A percentile compares a stretch with the other conserved stretches of the same genome.
phyloP scores from a whole-genome alignment of 37 sponge, comb jelly and placozoan genomes.

The Axinella damicornis region DNA sequence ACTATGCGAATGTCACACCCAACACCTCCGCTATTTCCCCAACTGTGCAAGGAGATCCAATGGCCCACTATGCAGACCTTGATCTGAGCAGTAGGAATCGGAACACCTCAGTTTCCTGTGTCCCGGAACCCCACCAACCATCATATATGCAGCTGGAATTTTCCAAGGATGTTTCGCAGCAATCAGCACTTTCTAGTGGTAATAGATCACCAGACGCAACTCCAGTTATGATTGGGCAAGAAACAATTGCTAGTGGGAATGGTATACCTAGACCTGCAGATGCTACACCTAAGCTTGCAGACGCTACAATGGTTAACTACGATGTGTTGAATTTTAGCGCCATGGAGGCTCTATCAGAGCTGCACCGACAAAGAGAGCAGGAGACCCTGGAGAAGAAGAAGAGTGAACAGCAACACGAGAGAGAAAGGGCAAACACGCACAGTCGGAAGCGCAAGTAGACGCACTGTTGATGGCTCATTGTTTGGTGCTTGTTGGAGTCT shows the following conservation, averaged over 20 bases:
- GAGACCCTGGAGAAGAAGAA: conserved; percentile 1
- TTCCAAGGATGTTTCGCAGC: background rate
- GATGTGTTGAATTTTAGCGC: conserved; percentile 38
- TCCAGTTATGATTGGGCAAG: too few relatives aligned
- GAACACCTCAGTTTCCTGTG: too few relatives aligned
- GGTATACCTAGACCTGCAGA: background rate
- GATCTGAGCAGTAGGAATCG: conserved; percentile 2
- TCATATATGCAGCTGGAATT: conserved; percentile 23
- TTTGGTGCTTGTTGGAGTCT: too few relatives aligned
- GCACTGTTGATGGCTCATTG: too few relatives aligned
- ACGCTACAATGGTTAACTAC: conserved; percentile 32
- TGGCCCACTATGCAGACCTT: conserved; percentile 28
- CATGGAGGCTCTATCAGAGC: conserved; percentile 26
- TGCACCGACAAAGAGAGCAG: conserved; percentile 32
- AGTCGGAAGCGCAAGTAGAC: background rate
- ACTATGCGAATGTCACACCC: conserved; percentile 20
- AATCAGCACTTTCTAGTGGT: too few relatives aligned
- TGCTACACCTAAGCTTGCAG: background rate
- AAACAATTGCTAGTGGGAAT: background rate
- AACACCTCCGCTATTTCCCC: background rate
- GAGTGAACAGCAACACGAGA: too few relatives aligned
- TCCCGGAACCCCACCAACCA: background rate
- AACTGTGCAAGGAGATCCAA: background rate
- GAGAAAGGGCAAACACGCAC: too few relatives aligned
- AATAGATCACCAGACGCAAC: too few relatives aligned